Percentiles rank a stretch among this genome's conserved stretches.
Evolutionary conservation across 1,140 invertebrate species (phyloP).

Genomic region (Drosophila lacteicornis): DNA sequence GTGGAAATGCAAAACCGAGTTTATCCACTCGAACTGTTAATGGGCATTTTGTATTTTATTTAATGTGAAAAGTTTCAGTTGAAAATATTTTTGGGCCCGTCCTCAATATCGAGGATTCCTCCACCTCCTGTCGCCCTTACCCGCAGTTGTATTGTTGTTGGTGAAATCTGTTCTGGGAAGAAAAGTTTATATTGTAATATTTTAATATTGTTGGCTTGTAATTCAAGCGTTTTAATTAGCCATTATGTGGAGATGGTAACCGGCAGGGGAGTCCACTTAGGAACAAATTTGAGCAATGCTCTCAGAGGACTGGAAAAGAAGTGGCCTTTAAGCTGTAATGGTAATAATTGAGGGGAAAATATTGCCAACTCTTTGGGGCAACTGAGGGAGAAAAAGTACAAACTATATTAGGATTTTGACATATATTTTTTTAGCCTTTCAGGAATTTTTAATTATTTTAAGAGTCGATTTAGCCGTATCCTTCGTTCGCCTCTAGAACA

Average conservation of each 20-base stretch:
- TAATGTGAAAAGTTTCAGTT: slow-evolving; percentile 81
- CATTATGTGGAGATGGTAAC: slow-evolving; percentile 53
- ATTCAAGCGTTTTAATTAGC: slow-evolving; percentile 81
- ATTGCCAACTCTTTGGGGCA: slow-evolving; percentile 22
- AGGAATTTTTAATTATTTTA: too few relatives aligned
- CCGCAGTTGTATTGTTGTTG: slow-evolving; percentile 34
- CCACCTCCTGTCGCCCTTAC: background rate
- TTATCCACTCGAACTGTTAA: slow-evolving; percentile 84
- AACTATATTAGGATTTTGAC: background rate
- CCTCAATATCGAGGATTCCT: slow-evolving; percentile 44
- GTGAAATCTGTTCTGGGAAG: slow-evolving; percentile 58
- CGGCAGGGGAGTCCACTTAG: slow-evolving; percentile 55
- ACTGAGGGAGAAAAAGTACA: background rate
- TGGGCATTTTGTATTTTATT: slow-evolving; percentile 84
- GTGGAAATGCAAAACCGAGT: slow-evolving; percentile 74
- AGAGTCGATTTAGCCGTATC: too few relatives aligned
- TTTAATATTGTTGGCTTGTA: slow-evolving; percentile 81
- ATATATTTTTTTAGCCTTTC: too few relatives aligned
- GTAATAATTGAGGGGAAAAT: slow-evolving; percentile 15
- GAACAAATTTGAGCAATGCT: slow-evolving; percentile 76
- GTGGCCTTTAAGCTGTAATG: slow-evolving; percentile 12
- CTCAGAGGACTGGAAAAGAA: slow-evolving; percentile 4
- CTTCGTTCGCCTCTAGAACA: too few relatives aligned
- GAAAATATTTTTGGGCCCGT: slow-evolving; percentile 60
- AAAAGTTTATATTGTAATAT: slow-evolving; percentile 82